phyloP scores from a whole-genome alignment of 2,113 vertebrate genomes.

The Cairina moschata region DNA sequence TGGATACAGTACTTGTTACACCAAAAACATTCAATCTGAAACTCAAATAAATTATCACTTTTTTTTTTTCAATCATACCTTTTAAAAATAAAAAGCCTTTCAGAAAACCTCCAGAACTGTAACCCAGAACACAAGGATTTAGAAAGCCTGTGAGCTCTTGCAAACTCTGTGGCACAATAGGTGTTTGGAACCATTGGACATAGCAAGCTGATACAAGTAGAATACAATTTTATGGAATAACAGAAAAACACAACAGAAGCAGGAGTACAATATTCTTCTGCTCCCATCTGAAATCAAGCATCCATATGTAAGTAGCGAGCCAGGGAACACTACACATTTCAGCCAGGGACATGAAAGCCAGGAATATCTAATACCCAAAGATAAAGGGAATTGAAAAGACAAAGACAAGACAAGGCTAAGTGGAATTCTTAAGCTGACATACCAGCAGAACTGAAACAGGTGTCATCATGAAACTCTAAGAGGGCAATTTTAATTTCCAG shows the following conservation, averaged over 20 bases:
- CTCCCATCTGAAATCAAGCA: background rate
- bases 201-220: background rate
- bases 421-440: conserved; percentile 43
- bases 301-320: conserved; percentile 19
- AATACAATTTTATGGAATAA: background rate
- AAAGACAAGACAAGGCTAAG: conserved; percentile 17
- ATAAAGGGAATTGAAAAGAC: conserved; percentile 10
- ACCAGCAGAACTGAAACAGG: conserved; percentile 23
- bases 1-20: background rate
- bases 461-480: background rate
- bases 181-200: background rate
- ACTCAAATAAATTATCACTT: background rate
- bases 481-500: conserved; percentile 3
- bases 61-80: background rate
- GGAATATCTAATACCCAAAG: conserved; percentile 21
- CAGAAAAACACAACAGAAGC: background rate
- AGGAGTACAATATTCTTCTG: conserved; percentile 5
- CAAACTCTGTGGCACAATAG: background rate
- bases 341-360: conserved; percentile 43
- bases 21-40: background rate
- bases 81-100: background rate
- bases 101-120: background rate
- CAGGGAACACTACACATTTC: conserved; percentile 25
- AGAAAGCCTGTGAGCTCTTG: background rate
- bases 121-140: background rate